Conservation (phyloP, 2,888 invertebrate genomes). For the Galerucella calmariensis region DNA sequence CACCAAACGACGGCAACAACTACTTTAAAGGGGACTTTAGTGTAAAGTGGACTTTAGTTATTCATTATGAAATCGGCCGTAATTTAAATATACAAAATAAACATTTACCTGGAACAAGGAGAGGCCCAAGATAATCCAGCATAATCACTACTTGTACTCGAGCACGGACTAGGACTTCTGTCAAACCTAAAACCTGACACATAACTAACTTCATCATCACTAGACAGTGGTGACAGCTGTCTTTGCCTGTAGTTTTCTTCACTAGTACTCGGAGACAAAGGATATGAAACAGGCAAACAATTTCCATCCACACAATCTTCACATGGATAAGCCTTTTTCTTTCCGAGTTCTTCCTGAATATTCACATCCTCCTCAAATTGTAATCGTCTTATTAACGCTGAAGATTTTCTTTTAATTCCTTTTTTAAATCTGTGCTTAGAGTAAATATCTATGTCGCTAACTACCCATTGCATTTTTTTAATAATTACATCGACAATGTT, state of each 20-base stretch:
- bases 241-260: slow-evolving; percentile 28
- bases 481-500: slow-evolving; percentile 55
- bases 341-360: slow-evolving; percentile 4
- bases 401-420: slow-evolving; percentile 44
- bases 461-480: slow-evolving; percentile 56
- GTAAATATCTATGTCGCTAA: slow-evolving; percentile 26
- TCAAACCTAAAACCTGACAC: slow-evolving; percentile 27
- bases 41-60: too few species aligned
- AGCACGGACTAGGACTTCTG: slow-evolving; percentile 51
- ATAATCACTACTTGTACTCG: slow-evolving; percentile 52
- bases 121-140: slow-evolving; percentile 49
- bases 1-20: too few species aligned
- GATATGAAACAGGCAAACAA: neutral
- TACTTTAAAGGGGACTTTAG: too few species aligned
- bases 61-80: too few species aligned
- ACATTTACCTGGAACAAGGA: slow-evolving; percentile 41
- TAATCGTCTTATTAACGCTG: slow-evolving; percentile 27
- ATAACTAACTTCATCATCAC: slow-evolving; percentile 50
- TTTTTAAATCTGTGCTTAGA: slow-evolving; percentile 30
- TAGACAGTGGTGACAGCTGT: slow-evolving; percentile 40
- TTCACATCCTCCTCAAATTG: slow-evolving; percentile 33
- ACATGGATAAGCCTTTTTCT: slow-evolving; percentile 16
- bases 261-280: slow-evolving; percentile 35
- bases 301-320: neutral
- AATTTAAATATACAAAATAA: too few species aligned